A percentile compares a stretch with the other conserved stretches of the same genome.
Conservation (phyloP, 1,140 invertebrate genomes). For the Pogonomyrmex barbatus region DNA sequence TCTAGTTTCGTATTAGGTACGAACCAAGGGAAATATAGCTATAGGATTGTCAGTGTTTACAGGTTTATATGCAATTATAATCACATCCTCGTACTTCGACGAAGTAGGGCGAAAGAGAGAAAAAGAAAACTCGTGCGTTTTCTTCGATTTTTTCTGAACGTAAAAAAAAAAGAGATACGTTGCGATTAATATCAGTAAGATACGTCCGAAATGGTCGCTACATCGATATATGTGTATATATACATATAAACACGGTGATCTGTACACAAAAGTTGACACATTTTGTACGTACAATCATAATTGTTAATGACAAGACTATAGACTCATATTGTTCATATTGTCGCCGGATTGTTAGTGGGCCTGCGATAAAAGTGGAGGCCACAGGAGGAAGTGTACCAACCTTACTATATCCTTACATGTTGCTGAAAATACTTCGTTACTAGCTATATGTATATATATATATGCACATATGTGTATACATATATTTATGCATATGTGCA, state of each 20-base stretch:
- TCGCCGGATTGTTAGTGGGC: slow-evolving; percentile 60
- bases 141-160: slow-evolving; percentile 50
- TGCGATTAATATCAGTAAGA: slow-evolving; percentile 48
- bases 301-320: slow-evolving; percentile 63
- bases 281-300: slow-evolving; percentile 73
- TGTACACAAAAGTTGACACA: slow-evolving; percentile 69
- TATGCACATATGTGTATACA: slow-evolving; percentile 78
- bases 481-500: slow-evolving; percentile 79
- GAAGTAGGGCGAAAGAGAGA: slow-evolving; percentile 58
- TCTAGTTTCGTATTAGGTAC: slow-evolving; percentile 3
- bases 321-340: slow-evolving; percentile 71
- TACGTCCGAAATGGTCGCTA: slow-evolving; percentile 48
- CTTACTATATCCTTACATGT: slow-evolving; percentile 82
- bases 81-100: slow-evolving; percentile 51
- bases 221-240: slow-evolving; percentile 71
- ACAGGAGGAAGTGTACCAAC: slow-evolving; percentile 55
- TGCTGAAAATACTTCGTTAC: slow-evolving; percentile 80
- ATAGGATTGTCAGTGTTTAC: slow-evolving; percentile 74
- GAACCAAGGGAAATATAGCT: slow-evolving; percentile 55
- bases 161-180: slow-evolving; percentile 40
- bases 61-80: slow-evolving; percentile 77
- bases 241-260: slow-evolving; percentile 74
- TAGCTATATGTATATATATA: slow-evolving; percentile 81
- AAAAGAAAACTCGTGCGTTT: slow-evolving; percentile 31
- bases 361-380: slow-evolving; percentile 15